A percentile compares a stretch with the other conserved stretches of the same genome.
phyloP scores from a whole-genome alignment of 2,113 vertebrate species.

The Rhegmatorhina hoffmannsi region DNA sequence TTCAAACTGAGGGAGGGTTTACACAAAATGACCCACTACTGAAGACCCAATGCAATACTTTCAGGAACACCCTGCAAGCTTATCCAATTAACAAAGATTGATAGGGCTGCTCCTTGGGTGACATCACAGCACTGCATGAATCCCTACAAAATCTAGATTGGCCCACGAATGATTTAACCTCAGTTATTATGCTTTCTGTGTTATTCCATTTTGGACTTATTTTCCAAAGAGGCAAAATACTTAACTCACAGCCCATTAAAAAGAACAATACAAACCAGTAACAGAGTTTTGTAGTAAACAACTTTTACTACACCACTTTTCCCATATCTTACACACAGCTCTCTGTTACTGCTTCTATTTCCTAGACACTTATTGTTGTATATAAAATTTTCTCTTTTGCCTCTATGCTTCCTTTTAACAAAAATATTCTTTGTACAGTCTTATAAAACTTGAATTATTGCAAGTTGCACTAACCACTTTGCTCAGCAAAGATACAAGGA shows the following conservation, averaged over 20 bases:
- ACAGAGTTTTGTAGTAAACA: neutral
- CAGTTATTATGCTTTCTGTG: neutral
- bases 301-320: neutral
- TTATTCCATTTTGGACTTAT: neutral
- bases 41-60: neutral
- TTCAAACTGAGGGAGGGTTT: neutral
- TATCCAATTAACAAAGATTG: neutral
- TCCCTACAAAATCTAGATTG: neutral
- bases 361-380: neutral
- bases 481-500: neutral
- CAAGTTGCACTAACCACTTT: neutral
- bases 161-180: neutral
- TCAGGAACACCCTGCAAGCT: neutral
- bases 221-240: neutral
- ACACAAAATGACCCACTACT: neutral
- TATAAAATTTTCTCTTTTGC: neutral
- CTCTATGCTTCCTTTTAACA: neutral
- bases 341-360: neutral
- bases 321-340: neutral
- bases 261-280: neutral
- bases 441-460: neutral
- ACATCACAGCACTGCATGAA: fast-evolving
- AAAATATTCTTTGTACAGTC: neutral
- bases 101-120: neutral
- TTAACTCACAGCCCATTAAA: neutral